Base-by-base conservation (phyloP, 2,888 invertebrate species). In the Neoscelio sp. region DNA sequence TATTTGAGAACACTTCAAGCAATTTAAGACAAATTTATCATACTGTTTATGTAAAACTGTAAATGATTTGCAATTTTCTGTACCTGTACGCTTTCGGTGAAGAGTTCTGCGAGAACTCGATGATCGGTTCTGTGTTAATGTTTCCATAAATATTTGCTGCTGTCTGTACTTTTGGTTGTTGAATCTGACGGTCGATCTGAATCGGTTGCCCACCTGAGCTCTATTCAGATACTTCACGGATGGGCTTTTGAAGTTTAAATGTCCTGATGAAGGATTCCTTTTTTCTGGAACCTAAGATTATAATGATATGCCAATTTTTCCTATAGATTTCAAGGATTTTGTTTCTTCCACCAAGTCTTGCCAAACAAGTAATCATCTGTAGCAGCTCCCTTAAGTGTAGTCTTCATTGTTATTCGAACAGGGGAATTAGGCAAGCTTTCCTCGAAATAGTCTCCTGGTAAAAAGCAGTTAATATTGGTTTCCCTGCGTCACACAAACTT, bases 201-300 rank as follows among this genome's bases (percentile, higher is more conserved):
- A n/a, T n/a, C n/a, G n/a, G 33, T 33, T 33, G 33, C 33, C 33
- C 33, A 33, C 33, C 33, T 33, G 33, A 2, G 3, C 6, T 10
- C 33, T 33, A n/a, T n/a, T n/a, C n/a, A 33, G n/a, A 2, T 4
- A n/a, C n/a, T 33, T 4, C n/a, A n/a, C 33, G n/a, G 33, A n/a
- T 33, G 52, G 52, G 18, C 13, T 7, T 17, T 52, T 13, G 12
- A 4, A 33, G 52, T 52, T 52, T 52, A 52, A 52, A 52, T 3
- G n/a, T 2, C 33, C 33, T 18, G 52, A 18, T 2, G 26, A 6
- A 33, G 33, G 8, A 7, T 33, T 33, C 7, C 23, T 44, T 44
- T 15, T 33, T 33, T n/a, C 28, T 17, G 1, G 52, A 2, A n/a
- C 18, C 2, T n/a, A 13, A 8, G 18, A n/a, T 33, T 33, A 7